Evolutionary conservation across 1,140 invertebrate species (phyloP), one percentile per base, ranked within the genome.

Genomic region (Cylas formicarius): DNA sequence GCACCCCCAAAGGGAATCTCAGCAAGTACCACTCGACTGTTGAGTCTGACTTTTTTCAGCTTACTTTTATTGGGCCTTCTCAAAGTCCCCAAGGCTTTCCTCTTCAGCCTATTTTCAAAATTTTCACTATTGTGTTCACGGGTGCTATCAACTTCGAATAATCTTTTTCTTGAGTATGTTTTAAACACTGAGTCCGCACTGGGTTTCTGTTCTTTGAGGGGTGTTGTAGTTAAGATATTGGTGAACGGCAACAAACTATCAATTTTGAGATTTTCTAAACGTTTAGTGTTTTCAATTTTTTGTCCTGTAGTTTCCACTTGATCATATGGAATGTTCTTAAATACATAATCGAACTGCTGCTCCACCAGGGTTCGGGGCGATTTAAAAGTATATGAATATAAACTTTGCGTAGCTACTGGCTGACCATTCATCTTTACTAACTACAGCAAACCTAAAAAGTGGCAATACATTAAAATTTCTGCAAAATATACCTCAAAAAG

Each of bases 361-460:
- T 44, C 31, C 0, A 34, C 31, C 2, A 34, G 27, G 10, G 41
- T 26, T 23, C 41, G 14, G n/a, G n/a, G n/a, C 3, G 28, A 17
- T 26, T 34, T 35, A 2, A 5, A 7, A 20, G 21, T 32, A 35
- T 13, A 24, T 16, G 2, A 19, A 16, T 22, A 33, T 8, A 11
- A 8, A 5, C n/a, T n/a, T n/a, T 29, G 26, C 33, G 6, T 41
- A 20, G 17, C 18, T 41, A 4, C 17, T 19, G 11, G 31, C 18
- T 4, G 16, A 16, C 39, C 27, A 41, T 41, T 41, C 39, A 41
- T 41, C 23, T 31, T 41, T 19, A 32, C 23, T 20, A 13, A 20
- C 10, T 31, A 32, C 33, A 10, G 3, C n/a, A 41, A 41, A 41
- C 39, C 39, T 41, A n/a, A 4, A 38, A 38, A 8, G n/a, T n/a